Percentiles rank a stretch among this genome's conserved stretches.
These are phyloP conservation scores for Clarias gariepinus DNA, from an alignment of 2,113 vertebrate genomes.

Conservation along the genomic window DNA sequence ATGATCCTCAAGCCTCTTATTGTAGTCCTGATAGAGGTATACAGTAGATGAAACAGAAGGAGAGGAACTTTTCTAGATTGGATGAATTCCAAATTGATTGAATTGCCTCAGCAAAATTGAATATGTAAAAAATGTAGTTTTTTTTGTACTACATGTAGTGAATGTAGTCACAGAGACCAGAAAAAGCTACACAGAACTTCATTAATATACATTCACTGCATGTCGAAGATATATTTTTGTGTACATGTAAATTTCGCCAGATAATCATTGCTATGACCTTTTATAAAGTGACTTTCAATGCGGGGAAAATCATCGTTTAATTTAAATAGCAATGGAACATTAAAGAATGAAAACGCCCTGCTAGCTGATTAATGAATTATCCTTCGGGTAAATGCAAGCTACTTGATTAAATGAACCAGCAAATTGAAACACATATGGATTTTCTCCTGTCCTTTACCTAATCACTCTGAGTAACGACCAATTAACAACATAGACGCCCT, in stretches of 20 bases:
- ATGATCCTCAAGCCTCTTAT: constrained; percentile 58
- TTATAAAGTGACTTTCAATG: neutral
- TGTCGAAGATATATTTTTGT: neutral
- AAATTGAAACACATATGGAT: neutral
- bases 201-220: neutral
- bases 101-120: neutral
- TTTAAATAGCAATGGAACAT: neutral
- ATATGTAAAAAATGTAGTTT: neutral
- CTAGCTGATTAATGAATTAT: neutral
- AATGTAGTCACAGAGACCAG: neutral
- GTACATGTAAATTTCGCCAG: neutral
- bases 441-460: neutral
- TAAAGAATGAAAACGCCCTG: neutral
- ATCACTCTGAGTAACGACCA: neutral
- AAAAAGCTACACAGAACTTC: neutral
- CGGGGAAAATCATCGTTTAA: neutral
- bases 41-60: neutral
- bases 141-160: too few relatives aligned
- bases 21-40: constrained; percentile 36
- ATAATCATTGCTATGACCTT: neutral
- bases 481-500: neutral
- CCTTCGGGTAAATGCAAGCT: neutral
- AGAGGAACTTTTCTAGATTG: neutral
- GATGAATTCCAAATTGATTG: neutral
- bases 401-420: neutral